Conservation (phyloP, 1,140 invertebrate genomes). For the Intoshia linei region DNA sequence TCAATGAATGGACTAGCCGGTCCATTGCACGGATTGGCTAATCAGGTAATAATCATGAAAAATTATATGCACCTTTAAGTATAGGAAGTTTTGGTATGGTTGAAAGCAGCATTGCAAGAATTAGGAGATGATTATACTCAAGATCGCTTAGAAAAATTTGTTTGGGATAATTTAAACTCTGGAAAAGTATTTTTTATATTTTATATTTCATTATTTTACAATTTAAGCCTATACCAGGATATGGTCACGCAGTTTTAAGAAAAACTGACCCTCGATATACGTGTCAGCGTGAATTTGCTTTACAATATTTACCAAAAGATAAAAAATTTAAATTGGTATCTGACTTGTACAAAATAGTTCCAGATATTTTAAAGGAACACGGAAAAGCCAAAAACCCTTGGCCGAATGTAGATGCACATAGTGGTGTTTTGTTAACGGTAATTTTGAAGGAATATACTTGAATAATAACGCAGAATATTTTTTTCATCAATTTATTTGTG, state of each 20-base stretch:
- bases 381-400: slow-evolving; percentile 93
- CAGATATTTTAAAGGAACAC: slow-evolving; percentile 55
- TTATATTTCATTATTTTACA: neutral
- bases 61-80: no score
- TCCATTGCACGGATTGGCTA: slow-evolving; percentile 69
- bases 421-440: slow-evolving; percentile 52
- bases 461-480: neutral
- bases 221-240: slow-evolving; percentile 36
- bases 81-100: slow-evolving; percentile 22
- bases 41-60: slow-evolving; percentile 33
- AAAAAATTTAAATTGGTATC: slow-evolving; percentile 58
- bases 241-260: slow-evolving; percentile 71
- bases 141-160: slow-evolving; percentile 56
- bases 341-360: slow-evolving; percentile 56
- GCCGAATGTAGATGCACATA: slow-evolving; percentile 92
- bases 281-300: slow-evolving; percentile 66
- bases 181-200: slow-evolving; percentile 30
- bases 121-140: slow-evolving; percentile 41
- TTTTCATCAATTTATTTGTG: neutral
- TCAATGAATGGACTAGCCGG: slow-evolving; percentile 73
- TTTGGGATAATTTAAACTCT: slow-evolving; percentile 65
- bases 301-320: slow-evolving; percentile 68
- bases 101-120: slow-evolving; percentile 29
- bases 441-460: no score
- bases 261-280: slow-evolving; percentile 78